Evolutionary conservation across 2,888 invertebrate genomes (phyloP), one percentile per base, ranked within the genome.

Genomic region (Adelognathus sp.): DNA sequence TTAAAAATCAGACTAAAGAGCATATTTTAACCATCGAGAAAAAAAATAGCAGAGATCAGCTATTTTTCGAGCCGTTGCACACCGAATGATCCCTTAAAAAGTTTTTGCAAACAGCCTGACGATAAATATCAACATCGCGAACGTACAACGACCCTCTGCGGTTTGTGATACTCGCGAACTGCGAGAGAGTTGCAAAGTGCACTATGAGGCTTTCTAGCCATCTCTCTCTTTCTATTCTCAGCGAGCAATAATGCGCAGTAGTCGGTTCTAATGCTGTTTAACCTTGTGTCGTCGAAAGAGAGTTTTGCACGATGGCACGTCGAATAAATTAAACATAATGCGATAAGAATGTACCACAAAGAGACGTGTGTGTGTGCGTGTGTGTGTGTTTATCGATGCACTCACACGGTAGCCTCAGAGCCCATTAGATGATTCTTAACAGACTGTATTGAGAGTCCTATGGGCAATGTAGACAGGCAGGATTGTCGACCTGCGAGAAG

Each of bases 211-310:
- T 60, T 54, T 39, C 39, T 50, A n/a, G n/a, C n/a, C 18, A 29
- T n/a, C 33, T 33, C 24, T 52, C 9, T 27, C 54, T 58, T 27
- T 2, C 24, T 41, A 16, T 46, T 33, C 21, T 54, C 33, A 36
- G 74, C 78, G 75, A 73, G 77, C 74, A 82, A 86, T 88, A 88
- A 86, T 85, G 83, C 84, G 86, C 84, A 85, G 85, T 84, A 84
- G 74, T 77, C 83, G 14, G 72, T 61, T 24, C 9, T 21, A 81
- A 84, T 88, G 86, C 85, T 88, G 86, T n/a, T 88, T 88, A 87
- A 88, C 89, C 89, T 88, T 89, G 89, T 84, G 79, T 84, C 81
- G 82, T n/a, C n/a, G n/a, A n/a, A n/a, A 84, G 11, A 70, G 39
- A 70, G 52, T 24, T 29, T 54, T 63, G 72, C 63, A 56, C 72